A percentile compares a stretch with the other conserved stretches of the same genome.
phyloP scores from a whole-genome alignment of 2,113 vertebrate genomes.

The Sula dactylatra region DNA sequence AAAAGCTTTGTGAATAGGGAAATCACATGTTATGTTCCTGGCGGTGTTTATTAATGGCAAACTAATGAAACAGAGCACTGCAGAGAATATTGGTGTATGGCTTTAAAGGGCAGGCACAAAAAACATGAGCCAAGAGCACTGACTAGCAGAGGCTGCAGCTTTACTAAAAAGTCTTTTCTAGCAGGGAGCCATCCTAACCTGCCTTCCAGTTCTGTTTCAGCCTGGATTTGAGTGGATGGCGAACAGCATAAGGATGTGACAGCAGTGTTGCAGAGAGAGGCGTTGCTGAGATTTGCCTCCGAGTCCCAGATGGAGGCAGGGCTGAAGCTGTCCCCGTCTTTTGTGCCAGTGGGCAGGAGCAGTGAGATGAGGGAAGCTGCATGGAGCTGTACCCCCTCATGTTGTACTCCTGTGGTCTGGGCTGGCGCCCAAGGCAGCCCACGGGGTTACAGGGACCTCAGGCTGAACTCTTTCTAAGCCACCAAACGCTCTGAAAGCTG shows the following conservation, averaged over 20 bases:
- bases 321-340: not conserved
- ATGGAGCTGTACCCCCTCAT: not conserved
- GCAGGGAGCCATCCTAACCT: not conserved
- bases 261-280: too few species aligned
- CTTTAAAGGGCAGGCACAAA: constrained; percentile 1
- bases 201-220: not conserved
- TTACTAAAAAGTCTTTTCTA: not conserved
- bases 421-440: not conserved
- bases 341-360: not conserved
- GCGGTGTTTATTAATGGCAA: not conserved
- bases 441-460: not conserved
- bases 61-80: not conserved
- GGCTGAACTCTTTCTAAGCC: not conserved
- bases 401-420: not conserved
- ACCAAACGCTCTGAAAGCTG: not conserved
- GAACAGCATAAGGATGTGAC: not conserved
- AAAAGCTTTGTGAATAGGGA: not conserved
- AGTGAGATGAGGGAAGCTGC: not conserved
- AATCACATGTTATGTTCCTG: not conserved
- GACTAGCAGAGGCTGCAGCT: not conserved
- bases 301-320: not conserved
- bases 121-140: not conserved
- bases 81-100: not conserved
- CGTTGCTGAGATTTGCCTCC: not conserved
- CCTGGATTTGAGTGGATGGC: not conserved